Evolutionary conservation across 2,113 vertebrate genomes (phyloP), one percentile per base, ranked within the genome.

Genomic region (Pampusana beccarii): DNA sequence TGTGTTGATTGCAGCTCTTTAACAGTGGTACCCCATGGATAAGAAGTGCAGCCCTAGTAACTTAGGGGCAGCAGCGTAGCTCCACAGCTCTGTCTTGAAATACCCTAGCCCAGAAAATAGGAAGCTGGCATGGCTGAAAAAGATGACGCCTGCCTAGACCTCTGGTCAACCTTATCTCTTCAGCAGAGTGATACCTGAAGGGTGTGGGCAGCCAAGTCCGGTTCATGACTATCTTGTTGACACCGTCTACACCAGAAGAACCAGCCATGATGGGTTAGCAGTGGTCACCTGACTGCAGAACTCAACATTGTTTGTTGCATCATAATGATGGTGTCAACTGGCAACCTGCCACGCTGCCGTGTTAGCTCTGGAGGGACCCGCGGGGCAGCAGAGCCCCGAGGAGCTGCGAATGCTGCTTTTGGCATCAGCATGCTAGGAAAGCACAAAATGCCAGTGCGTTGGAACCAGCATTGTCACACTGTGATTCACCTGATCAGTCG

Each of bases 291-390:
- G 60, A 84, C 19, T 46, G 44, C 18, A 9, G 26, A 65, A 36
- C 15, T 53, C 65, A 7, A 11, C 0, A 0, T 4, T 40, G 13
- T 64, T 60, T 29, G 10, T 16, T 67, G n/a, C 28, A 7, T 26
- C 69, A 56, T 58, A 36, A 11, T 77, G 31, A 31, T 56, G 74
- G 12, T 61, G 18, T 13, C 89, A 14, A 21, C 4, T 62, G 26
- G 28, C 51, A 66, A 50, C 38, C 6, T 82, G 70, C 48, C 33
- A 9, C 2, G 5, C 71, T 81, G 51, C 74, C 80, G 69, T 19
- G 12, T 31, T 57, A 60, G 16, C 46, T 91, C 54, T 53, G 65
- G 56, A 73, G n/a, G 10, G 16, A 53, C 8, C 28, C 14, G 11
- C 4, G 1, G 46, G 25, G 29, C 33, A 40, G 21, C 84, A 51